These are phyloP conservation scores for Mongoloraphidia duomilia DNA, from an alignment of 2,888 invertebrate genomes.

Conservation along the genomic window DNA sequence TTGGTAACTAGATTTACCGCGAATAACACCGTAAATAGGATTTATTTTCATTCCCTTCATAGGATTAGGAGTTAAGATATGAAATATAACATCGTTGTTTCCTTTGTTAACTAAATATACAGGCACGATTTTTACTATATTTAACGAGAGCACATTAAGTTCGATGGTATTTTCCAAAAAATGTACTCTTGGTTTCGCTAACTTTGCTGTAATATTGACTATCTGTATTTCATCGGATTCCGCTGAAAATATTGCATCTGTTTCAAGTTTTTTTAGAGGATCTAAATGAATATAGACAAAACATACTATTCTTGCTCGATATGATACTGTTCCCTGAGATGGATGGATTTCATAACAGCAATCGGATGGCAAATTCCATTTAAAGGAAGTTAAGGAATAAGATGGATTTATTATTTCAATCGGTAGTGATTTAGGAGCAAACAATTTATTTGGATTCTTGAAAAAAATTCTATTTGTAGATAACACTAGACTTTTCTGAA, in stretches of 20 bases:
- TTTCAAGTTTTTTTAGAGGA: neutral
- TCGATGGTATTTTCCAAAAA: neutral
- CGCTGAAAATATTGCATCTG: neutral
- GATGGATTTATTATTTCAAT: neutral
- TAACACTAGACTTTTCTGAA: neutral
- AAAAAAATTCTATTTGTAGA: neutral
- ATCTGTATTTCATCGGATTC: neutral
- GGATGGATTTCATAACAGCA: neutral
- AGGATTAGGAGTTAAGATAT: neutral
- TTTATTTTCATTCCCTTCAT: neutral
- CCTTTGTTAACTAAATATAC: neutral
- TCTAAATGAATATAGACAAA: neutral
- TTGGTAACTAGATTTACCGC: neutral
- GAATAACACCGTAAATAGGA: neutral
- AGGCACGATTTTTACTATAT: neutral
- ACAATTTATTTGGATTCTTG: neutral
- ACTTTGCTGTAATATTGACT: neutral
- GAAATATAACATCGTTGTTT: neutral
- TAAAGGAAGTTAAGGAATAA: neutral
- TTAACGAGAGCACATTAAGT: neutral
- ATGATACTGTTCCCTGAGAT: neutral
- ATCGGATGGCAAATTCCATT: neutral
- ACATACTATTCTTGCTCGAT: neutral
- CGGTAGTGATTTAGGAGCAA: neutral
- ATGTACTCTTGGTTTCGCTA: neutral